Evolutionary conservation across 2,888 invertebrate genomes (phyloP).

Genomic region (Drosophila multiciliata): DNA sequence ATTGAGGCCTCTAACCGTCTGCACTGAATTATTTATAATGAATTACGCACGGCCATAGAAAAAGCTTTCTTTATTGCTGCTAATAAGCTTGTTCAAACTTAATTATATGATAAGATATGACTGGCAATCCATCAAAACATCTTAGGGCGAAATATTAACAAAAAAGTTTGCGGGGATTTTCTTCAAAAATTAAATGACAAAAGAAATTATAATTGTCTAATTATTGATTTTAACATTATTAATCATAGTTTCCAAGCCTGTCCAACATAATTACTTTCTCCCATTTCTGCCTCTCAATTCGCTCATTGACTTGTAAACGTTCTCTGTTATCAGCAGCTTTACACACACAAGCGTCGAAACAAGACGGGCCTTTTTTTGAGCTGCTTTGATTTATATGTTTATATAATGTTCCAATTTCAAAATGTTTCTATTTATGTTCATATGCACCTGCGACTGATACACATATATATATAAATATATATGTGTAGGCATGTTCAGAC

Average conservation of each 20-base stretch:
- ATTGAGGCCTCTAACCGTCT: conserved; percentile 24
- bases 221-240: background rate
- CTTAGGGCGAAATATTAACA: background rate
- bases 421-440: conserved; percentile 29
- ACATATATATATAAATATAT: background rate
- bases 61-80: conserved; percentile 14
- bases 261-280: conserved; percentile 12
- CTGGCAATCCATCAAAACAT: conserved; percentile 19
- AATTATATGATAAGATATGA: conserved; percentile 31
- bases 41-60: conserved; percentile 1
- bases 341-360: background rate
- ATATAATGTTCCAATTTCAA: conserved; percentile 32
- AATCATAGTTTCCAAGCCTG: conserved; percentile 50
- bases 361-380: conserved; percentile 38
- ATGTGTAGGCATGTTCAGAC: background rate
- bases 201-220: background rate
- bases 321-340: conserved; percentile 47
- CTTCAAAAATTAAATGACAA: background rate
- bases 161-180: background rate
- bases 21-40: conserved; percentile 14
- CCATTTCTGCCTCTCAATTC: conserved; percentile 9
- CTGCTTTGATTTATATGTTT: conserved; percentile 1
- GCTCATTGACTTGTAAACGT: conserved; percentile 17
- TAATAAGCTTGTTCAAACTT: conserved; percentile 17
- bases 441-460: conserved; percentile 1